Evolutionary conservation across 2,888 invertebrate genomes (phyloP), one percentile per base, ranked within the genome.

Genomic region (Temnothorax ravouxi): DNA sequence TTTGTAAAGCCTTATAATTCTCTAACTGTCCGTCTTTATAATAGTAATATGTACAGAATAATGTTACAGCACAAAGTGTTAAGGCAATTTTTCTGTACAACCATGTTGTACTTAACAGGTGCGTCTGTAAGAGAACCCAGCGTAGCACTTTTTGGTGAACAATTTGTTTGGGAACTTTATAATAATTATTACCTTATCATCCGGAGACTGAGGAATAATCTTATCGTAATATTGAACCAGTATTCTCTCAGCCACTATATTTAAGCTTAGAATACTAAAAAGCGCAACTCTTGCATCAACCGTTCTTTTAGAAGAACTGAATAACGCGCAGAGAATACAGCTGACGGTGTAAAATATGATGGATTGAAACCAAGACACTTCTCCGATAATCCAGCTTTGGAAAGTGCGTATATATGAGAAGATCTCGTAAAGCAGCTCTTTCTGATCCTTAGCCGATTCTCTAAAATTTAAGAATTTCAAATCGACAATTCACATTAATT

Each of bases 311-410:
- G 96, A 95, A 2, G 96, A 95, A 54, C 96, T 97, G 41, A 96
- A 93, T 79, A 97, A 90, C 83, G 96, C 96, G 61, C 95, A 95
- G 54, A 96, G 91, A 71, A 96, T 90, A 59, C 96, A 94, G 21
- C 95, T 94, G 5, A 95, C 89, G 21, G 95, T 92, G 91, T 96
- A 97, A 94, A 96, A 97, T n/a, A 96, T 92, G 44, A 96, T 93
- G 0, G 96, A 96, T 92, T 97, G 96, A 83, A 97, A 94, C 95
- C 96, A 96, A 0, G 96, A 96, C 75, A 97, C 95, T 95, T 97
- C 97, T 5, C 96, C 96, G 9, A 97, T 93, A 81, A 97, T 95
- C 95, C 96, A 96, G 66, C 95, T 94, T 93, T 96, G 96, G 84
- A 97, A 95, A 71, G 95, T 95, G 18, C 95, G 94, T 56, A 97